Evolutionary conservation across 2,888 invertebrate genomes (phyloP).

Genomic region (Platycheirus rosarum): DNA sequence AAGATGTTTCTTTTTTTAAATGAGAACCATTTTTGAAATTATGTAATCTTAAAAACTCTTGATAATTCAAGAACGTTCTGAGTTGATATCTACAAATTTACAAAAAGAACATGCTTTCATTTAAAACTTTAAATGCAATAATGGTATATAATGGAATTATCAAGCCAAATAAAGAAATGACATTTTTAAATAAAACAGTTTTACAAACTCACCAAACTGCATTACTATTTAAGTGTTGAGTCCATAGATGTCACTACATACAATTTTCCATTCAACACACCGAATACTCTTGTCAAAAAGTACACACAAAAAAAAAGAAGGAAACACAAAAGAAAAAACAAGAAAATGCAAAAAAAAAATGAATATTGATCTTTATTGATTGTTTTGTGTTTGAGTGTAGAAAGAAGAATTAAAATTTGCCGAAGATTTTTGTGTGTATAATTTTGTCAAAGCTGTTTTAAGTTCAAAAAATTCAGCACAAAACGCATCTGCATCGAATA

Average conservation of each 20-base stretch:
- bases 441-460: constrained; percentile 29
- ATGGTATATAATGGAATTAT: no score
- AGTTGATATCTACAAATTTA: no score
- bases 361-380: constrained; percentile 71
- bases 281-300: constrained; percentile 56
- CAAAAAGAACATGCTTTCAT: no score
- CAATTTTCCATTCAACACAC: constrained; percentile 21
- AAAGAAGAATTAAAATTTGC: constrained; percentile 46
- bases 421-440: constrained; percentile 61
- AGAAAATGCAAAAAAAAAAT: constrained; percentile 67
- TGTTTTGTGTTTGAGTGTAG: constrained; percentile 65
- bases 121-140: no score
- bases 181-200: no score
- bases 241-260: constrained; percentile 45
- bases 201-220: no score
- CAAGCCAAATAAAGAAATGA: no score
- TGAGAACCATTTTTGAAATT: no score
- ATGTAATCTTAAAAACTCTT: no score
- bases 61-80: no score
- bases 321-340: constrained; percentile 55
- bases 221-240: neutral
- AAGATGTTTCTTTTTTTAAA: no score
- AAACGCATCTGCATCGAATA: constrained; percentile 18
- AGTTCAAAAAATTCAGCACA: constrained; percentile 2
- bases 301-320: constrained; percentile 16